phyloP scores from a whole-genome alignment of 92 coral and sea anemone species.

The Phymanthus crucifer region DNA sequence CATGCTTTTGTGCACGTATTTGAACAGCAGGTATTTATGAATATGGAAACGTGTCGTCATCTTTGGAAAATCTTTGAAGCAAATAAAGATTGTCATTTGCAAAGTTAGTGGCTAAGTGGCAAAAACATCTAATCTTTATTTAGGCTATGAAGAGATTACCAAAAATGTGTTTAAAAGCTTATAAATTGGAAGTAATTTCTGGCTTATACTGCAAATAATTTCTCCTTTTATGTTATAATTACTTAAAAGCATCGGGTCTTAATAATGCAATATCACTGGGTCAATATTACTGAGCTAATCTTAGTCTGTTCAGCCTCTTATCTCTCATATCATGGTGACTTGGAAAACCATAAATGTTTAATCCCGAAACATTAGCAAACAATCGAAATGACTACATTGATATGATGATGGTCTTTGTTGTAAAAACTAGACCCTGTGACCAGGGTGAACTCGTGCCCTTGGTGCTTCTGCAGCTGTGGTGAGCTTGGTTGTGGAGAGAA shows the following conservation, averaged over 20 bases:
- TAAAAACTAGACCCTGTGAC: background rate
- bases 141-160: background rate
- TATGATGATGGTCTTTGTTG: background rate
- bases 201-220: background rate
- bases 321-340: background rate
- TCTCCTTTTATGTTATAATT: constrained; percentile 20
- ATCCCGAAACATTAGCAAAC: background rate
- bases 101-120: background rate
- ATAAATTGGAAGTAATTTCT: constrained; percentile 17
- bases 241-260: constrained; percentile 15
- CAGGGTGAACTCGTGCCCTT: too few species aligned
- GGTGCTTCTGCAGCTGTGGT: too few species aligned
- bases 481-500: too few species aligned
- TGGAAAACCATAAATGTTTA: background rate
- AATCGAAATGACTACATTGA: background rate
- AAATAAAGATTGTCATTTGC: background rate
- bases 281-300: constrained; percentile 15
- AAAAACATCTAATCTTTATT: background rate
- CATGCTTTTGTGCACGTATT: constrained; percentile 10
- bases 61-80: background rate
- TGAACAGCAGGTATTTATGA: constrained; percentile 1
- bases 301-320: background rate
- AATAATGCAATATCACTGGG: constrained; percentile 22
- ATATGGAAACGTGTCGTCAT: background rate
- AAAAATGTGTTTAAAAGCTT: constrained; percentile 14